Conservation (phyloP, 1,140 invertebrate species). For the Camponotus floridanus region DNA sequence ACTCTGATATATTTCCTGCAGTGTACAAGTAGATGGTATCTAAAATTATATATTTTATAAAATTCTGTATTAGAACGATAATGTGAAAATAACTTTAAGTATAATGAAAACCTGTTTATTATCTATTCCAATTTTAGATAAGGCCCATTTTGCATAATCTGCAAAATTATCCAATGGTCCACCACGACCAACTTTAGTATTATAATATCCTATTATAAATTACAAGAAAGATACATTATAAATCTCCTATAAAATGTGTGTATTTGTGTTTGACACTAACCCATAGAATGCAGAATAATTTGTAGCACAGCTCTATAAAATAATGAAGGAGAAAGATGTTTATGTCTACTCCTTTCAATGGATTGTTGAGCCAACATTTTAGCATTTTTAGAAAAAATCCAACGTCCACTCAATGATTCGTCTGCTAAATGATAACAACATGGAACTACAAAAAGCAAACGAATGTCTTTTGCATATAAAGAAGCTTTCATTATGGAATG, state of each 20-base stretch:
- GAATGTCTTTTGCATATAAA: constrained; percentile 86
- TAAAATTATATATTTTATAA: constrained; percentile 71
- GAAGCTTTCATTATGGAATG: constrained; percentile 92
- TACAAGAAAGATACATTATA: constrained; percentile 9
- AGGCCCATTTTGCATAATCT: constrained; percentile 89
- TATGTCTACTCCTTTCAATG: constrained; percentile 88
- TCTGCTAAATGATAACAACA: constrained; percentile 96
- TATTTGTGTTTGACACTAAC: constrained; percentile 68
- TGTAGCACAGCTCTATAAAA: constrained; percentile 92
- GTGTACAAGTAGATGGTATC: constrained; percentile 85
- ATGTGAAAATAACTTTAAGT: neutral
- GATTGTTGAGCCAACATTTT: constrained; percentile 94
- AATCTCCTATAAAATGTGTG: too few species aligned
- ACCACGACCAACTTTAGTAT: constrained; percentile 86
- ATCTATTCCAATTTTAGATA: constrained; percentile 86
- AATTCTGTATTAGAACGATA: neutral
- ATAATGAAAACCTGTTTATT: constrained; percentile 64
- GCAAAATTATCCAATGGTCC: constrained; percentile 85
- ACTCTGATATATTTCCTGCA: constrained; percentile 84
- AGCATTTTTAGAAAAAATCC: constrained; percentile 91
- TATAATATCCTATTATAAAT: constrained; percentile 81
- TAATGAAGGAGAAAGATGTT: constrained; percentile 88
- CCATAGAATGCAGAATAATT: constrained; percentile 86
- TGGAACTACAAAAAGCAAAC: constrained; percentile 92
- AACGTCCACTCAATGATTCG: constrained; percentile 87